phyloP scores from a whole-genome alignment of 2,113 vertebrate species.

The Anthoscopus minutus region DNA sequence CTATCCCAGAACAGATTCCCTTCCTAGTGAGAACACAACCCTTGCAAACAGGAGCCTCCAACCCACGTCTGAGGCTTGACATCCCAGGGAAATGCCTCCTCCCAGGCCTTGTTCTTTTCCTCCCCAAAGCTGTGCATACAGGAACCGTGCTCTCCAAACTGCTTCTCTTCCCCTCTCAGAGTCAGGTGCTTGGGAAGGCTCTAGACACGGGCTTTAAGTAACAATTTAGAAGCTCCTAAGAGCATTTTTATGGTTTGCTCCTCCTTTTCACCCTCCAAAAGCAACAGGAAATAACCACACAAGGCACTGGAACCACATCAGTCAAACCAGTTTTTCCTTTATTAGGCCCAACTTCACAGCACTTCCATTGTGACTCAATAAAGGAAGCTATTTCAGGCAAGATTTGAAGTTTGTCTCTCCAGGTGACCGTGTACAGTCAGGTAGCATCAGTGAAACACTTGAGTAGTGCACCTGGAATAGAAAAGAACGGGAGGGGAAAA shows the following conservation, averaged over 20 bases:
- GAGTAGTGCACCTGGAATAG: slow-evolving; percentile 58
- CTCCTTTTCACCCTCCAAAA: not conserved
- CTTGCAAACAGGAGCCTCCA: accelerated
- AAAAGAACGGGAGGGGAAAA: not conserved
- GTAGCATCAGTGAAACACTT: slow-evolving; percentile 26
- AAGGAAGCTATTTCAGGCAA: slow-evolving; percentile 66
- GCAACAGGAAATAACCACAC: not conserved
- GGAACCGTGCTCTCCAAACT: accelerated
- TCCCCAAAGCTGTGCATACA: accelerated
- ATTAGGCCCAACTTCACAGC: slow-evolving; percentile 68
- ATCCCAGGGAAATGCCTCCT: accelerated
- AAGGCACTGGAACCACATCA: not conserved
- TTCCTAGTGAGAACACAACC: accelerated
- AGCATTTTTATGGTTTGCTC: not conserved
- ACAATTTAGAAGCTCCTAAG: accelerated
- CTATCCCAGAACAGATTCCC: no score
- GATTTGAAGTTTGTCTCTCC: slow-evolving; percentile 64
- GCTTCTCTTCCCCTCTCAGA: not conserved
- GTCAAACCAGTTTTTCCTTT: slow-evolving; percentile 71
- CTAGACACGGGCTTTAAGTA: accelerated
- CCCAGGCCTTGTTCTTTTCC: not conserved
- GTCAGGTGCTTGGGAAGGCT: not conserved
- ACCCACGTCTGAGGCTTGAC: accelerated
- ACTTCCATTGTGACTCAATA: slow-evolving; percentile 58
- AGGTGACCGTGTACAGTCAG: slow-evolving; percentile 53